Conservation (phyloP, 1,140 invertebrate genomes). For the Cotesia chilonis region DNA sequence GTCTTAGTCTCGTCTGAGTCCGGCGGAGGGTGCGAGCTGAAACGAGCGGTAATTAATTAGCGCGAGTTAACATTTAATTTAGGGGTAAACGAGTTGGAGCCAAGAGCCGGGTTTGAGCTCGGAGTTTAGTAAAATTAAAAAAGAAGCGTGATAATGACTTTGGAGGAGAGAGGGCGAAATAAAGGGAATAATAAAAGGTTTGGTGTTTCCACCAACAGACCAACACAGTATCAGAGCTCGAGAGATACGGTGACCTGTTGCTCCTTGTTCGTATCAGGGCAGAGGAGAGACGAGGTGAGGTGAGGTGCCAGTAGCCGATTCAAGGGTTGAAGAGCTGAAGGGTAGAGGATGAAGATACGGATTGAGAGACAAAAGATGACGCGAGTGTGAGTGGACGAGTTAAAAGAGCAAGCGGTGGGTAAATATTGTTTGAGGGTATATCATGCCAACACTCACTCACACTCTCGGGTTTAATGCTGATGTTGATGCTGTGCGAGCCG, state of each 20-base stretch:
- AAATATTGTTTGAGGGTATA: conserved; percentile 16
- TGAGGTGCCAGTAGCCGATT: not conserved
- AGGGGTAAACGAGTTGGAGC: conserved; percentile 53
- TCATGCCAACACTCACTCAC: no score
- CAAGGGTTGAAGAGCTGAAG: not conserved
- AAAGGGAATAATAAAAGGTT: no score
- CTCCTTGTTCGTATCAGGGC: no score
- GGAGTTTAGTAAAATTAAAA: no score
- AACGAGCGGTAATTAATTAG: conserved; percentile 47
- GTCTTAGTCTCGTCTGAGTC: no score
- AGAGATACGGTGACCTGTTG: no score
- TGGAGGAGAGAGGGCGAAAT: no score
- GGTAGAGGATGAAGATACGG: conserved; percentile 16
- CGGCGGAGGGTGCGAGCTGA: no score
- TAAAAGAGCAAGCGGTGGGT: not conserved
- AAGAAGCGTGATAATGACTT: not conserved
- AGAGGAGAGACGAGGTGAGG: no score
- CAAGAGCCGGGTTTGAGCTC: not conserved
- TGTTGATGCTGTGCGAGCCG: conserved; percentile 56
- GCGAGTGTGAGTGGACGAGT: not conserved
- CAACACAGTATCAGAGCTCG: no score
- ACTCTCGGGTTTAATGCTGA: conserved; percentile 4
- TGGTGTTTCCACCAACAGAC: no score
- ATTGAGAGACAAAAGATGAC: conserved; percentile 18
- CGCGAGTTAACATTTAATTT: conserved; percentile 48